Conservation (phyloP, 2,888 invertebrate genomes). For the Tetrapedia diversipes region DNA sequence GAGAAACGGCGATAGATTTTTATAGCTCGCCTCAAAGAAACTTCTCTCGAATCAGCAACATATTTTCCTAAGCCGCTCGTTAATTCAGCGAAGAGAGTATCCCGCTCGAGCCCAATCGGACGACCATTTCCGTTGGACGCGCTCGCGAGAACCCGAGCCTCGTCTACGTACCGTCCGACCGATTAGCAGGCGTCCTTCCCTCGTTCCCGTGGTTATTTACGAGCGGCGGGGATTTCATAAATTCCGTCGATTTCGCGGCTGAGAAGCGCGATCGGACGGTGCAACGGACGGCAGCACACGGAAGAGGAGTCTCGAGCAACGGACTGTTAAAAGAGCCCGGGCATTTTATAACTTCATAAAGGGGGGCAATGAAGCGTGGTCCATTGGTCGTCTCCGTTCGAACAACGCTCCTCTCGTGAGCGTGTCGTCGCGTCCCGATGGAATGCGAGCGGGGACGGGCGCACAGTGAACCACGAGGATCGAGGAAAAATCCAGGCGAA, state of each 20-base stretch:
- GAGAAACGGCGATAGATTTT: not conserved
- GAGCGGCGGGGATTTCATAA: slow-evolving; percentile 18
- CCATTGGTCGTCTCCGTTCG: slow-evolving; percentile 5
- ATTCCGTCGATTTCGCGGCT: slow-evolving; percentile 20
- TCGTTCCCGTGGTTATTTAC: slow-evolving; percentile 29
- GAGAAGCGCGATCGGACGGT: not conserved
- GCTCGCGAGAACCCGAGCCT: not conserved
- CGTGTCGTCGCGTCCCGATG: slow-evolving; percentile 7
- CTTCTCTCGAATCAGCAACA: not conserved
- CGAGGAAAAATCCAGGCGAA: slow-evolving; percentile 26
- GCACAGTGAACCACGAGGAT: no score
- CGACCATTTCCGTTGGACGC: not conserved
- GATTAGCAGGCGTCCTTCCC: slow-evolving; percentile 13
- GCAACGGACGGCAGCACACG: not conserved
- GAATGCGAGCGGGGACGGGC: slow-evolving; percentile 36
- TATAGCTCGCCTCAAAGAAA: not conserved
- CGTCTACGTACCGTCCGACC: not conserved
- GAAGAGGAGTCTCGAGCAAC: not conserved
- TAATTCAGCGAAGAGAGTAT: not conserved
- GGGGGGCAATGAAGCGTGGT: slow-evolving; percentile 58
- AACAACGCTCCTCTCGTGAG: slow-evolving; percentile 19
- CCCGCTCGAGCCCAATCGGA: not conserved
- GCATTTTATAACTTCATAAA: slow-evolving; percentile 52
- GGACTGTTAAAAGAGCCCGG: slow-evolving; percentile 15
- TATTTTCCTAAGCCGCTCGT: not conserved